Conservation (phyloP, 2,888 invertebrate genomes). For the Dasypolia templi region DNA sequence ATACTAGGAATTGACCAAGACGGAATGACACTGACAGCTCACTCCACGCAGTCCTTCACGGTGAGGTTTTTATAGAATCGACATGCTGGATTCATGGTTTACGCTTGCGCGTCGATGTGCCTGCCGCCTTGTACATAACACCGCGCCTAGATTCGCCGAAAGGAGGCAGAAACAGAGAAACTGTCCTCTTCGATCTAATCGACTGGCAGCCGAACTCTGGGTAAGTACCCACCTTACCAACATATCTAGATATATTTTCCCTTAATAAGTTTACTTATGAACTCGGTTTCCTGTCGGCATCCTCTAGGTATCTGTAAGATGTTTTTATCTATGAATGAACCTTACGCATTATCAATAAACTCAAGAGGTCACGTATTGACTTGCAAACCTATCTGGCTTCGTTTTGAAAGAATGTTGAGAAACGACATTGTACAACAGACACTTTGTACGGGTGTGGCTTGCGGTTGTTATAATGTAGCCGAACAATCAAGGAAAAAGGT, state of each 20-base stretch:
- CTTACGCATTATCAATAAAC: not conserved
- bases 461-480: constrained; percentile 1
- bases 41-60: too few species aligned
- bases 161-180: not conserved
- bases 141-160: not conserved
- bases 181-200: not conserved
- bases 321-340: not conserved
- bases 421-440: constrained; percentile 15
- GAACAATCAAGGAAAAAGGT: constrained; percentile 15
- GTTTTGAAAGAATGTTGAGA: constrained; percentile 19
- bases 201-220: not conserved
- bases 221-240: not conserved
- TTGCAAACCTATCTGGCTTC: not conserved
- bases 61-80: too few species aligned
- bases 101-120: too few species aligned
- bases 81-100: too few species aligned
- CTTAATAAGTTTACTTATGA: not conserved
- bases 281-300: not conserved
- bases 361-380: constrained; percentile 1
- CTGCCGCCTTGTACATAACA: too few species aligned
- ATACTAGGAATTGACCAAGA: too few species aligned
- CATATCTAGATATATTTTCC: not conserved
- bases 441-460: not conserved
- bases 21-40: too few species aligned
- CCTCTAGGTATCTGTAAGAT: not conserved